Percentiles rank a stretch among this genome's conserved stretches.
Evolutionary conservation across 2,113 vertebrate species (phyloP).

Genomic region (Plecotus auritus): DNA sequence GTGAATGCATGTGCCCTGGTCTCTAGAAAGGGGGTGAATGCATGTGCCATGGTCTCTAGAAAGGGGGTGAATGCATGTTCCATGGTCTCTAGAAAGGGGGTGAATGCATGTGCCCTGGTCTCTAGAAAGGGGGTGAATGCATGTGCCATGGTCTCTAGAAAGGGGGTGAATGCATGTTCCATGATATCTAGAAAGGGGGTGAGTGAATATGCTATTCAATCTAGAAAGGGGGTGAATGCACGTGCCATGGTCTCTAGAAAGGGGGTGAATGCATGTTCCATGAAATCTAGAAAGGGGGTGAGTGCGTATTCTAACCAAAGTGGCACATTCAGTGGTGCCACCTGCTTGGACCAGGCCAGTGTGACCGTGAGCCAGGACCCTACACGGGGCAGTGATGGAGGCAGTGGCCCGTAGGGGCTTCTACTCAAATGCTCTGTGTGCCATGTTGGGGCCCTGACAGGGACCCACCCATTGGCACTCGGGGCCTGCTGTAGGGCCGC

Average conservation of each 20-base stretch:
- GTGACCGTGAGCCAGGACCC: neutral
- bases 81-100: neutral
- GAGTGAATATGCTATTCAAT: rapidly evolving
- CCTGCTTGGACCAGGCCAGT: neutral
- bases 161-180: neutral
- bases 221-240: no score
- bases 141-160: neutral
- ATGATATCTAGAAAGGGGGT: neutral
- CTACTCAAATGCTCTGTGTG: rapidly evolving
- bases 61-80: neutral
- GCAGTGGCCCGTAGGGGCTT: no score
- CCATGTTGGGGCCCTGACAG: rapidly evolving
- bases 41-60: no score
- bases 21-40: neutral
- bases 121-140: no score
- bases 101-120: no score
- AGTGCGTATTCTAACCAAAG: rapidly evolving
- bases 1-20: neutral
- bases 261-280: neutral
- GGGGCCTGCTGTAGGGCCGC: neutral
- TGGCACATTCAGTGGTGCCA: neutral
- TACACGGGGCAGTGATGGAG: rapidly evolving
- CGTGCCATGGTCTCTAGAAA: neutral
- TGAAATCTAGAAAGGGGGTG: neutral
- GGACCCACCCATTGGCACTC: rapidly evolving